A percentile compares a stretch with the other conserved stretches of the same genome.
phyloP scores from a whole-genome alignment of 2,113 vertebrate species.

The Apodemus sylvaticus region DNA sequence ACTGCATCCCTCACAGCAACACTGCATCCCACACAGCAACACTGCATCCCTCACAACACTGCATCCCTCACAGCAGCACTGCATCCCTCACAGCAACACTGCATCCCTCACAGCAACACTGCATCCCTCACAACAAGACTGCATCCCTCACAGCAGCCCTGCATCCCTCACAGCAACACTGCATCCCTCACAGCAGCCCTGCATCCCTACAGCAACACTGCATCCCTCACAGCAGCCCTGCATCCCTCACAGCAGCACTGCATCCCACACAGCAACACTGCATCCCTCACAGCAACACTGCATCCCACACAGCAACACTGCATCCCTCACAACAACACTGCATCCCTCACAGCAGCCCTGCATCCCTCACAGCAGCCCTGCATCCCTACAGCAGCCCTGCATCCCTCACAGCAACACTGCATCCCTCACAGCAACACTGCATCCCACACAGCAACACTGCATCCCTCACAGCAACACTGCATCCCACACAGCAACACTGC shows the following conservation, averaged over 20 bases:
- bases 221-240: neutral
- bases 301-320: neutral
- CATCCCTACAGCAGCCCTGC: no score
- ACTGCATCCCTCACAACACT: no score
- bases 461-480: neutral
- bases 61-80: neutral
- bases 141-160: neutral
- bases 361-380: neutral
- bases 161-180: neutral
- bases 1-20: no score
- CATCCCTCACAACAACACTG: neutral
- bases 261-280: neutral
- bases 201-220: no score
- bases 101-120: neutral
- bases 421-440: neutral
- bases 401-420: neutral
- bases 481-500: neutral
- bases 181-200: neutral
- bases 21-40: neutral
- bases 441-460: neutral
- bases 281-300: neutral
- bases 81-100: no score
- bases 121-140: neutral
- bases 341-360: no score
- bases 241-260: no score